These are phyloP conservation scores for Ptyas mucosa DNA, from an alignment of 2,113 vertebrate genomes.

Conservation along the genomic window DNA sequence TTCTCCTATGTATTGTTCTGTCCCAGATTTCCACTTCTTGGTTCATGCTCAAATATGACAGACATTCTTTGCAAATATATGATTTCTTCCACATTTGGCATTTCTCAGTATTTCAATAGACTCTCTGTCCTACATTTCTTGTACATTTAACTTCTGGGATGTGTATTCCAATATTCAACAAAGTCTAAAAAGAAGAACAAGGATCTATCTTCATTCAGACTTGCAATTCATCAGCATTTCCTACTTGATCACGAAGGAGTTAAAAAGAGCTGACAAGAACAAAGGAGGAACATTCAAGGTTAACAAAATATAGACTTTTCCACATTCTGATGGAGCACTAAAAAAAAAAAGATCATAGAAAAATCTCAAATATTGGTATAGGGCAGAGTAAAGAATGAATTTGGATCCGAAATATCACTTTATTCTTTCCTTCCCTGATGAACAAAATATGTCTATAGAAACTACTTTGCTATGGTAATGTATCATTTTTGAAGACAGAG, in stretches of 20 bases:
- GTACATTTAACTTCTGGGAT: background rate
- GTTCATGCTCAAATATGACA: background rate
- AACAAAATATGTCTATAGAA: constrained; percentile 60
- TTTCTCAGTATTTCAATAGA: background rate
- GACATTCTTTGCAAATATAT: background rate
- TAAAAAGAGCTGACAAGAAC: constrained; percentile 29
- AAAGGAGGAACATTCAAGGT: constrained; percentile 34
- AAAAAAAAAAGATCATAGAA: constrained; percentile 49
- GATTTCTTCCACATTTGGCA: background rate
- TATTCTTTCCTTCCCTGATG: constrained; percentile 53
- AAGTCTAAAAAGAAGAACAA: background rate
- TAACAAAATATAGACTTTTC: constrained; percentile 40
- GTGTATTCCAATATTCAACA: constrained; percentile 18
- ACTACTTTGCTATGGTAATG: constrained; percentile 56
- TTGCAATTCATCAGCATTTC: constrained; percentile 9
- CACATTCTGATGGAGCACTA: constrained; percentile 39
- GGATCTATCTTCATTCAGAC: background rate
- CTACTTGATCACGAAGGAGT: constrained; percentile 30
- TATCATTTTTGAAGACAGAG: constrained; percentile 44
- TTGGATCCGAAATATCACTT: constrained; percentile 59
- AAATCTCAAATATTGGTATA: constrained; percentile 61
- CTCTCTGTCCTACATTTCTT: background rate
- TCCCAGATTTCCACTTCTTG: background rate
- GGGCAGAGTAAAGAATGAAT: constrained; percentile 57
- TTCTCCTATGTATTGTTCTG: background rate